Base-by-base conservation (phyloP, 1,140 invertebrate species). In the Meloidogyne exigua region DNA sequence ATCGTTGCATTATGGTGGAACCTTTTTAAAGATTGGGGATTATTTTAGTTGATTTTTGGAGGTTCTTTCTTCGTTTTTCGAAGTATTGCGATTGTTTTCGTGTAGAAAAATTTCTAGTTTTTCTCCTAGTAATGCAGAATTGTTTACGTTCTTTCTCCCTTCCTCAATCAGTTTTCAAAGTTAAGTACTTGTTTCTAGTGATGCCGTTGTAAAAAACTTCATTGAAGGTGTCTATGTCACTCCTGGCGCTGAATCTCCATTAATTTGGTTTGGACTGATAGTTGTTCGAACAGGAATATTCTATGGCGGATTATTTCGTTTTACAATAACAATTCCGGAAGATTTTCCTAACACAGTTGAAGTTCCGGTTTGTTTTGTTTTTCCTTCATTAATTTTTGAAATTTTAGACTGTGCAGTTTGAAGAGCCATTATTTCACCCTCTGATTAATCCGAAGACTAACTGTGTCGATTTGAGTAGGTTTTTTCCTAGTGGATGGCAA, bases 401-500 rank as follows among this genome's bases (percentile, higher is more conserved):
- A 7, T 5, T 68, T 62, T 25, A 75, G 74, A 49, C 25, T 12
- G 74, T 75, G 11, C 64, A 75, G 7, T 75, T 75, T 15, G 74
- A 75, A 68, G 74, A 75, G 21, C 32, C 64, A 0, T 21, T 75
- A 21, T 75, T 75, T 44, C 74, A 75, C 12, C 74, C 74, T 7
- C 21, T 68, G 13, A 26, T 75, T 2, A 67, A 71, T 75, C 25
- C 64, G 13, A 75, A 39, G 44, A 75, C 66, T 39, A 75, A 75
- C 44, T 68, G 64, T 68, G 69, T 75, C 5, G 74, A 75, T 49
- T 3, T 75, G 12, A 71, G 36, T 10, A 44, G 74, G 13, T 68
- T 62, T 71, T 75, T 75, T 25, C 74, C 74, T 25, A 75, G 74
- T 25, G 74, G 74, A 39, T 75, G 74, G 74, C 74, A 75, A 75